Conservation (phyloP, 2,113 vertebrate genomes). For the Parus major region DNA sequence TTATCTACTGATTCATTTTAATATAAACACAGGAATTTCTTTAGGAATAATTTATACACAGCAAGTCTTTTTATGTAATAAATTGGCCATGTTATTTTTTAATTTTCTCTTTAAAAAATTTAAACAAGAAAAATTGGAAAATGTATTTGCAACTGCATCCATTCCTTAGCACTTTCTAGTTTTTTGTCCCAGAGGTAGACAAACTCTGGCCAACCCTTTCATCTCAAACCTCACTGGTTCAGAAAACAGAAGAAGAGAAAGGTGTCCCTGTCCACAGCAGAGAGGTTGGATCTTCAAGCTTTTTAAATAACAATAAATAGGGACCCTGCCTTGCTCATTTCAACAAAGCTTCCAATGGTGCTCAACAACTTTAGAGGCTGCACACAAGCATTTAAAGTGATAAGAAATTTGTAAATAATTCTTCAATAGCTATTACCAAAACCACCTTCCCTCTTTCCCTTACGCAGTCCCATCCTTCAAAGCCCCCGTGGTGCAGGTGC, state of each 20-base stretch:
- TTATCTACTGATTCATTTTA: slow-evolving; percentile 84
- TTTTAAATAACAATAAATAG: slow-evolving; percentile 71
- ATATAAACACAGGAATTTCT: slow-evolving; percentile 85
- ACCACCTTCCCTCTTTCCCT: background rate
- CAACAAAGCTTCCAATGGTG: slow-evolving; percentile 21
- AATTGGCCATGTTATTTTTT: slow-evolving; percentile 83
- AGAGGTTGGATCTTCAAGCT: background rate
- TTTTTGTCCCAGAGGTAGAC: slow-evolving; percentile 80
- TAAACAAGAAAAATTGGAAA: slow-evolving; percentile 80
- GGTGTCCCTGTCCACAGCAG: background rate
- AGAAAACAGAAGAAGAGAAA: slow-evolving; percentile 70
- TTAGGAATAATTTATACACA: slow-evolving; percentile 88
- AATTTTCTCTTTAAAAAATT: slow-evolving; percentile 70
- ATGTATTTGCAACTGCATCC: slow-evolving; percentile 79
- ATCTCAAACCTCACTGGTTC: slow-evolving; percentile 77
- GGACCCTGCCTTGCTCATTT: slow-evolving; percentile 29
- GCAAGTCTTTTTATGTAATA: slow-evolving; percentile 84
- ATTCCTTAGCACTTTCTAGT: slow-evolving; percentile 74
- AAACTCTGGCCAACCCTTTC: slow-evolving; percentile 77
- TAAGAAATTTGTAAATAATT: background rate
- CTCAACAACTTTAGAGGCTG: background rate
- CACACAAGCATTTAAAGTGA: background rate
- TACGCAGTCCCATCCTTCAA: background rate
- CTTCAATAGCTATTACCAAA: background rate
- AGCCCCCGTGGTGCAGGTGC: background rate